These are phyloP conservation scores for Cerastoderma edule DNA, from an alignment of 2,888 invertebrate genomes.

Conservation along the genomic window DNA sequence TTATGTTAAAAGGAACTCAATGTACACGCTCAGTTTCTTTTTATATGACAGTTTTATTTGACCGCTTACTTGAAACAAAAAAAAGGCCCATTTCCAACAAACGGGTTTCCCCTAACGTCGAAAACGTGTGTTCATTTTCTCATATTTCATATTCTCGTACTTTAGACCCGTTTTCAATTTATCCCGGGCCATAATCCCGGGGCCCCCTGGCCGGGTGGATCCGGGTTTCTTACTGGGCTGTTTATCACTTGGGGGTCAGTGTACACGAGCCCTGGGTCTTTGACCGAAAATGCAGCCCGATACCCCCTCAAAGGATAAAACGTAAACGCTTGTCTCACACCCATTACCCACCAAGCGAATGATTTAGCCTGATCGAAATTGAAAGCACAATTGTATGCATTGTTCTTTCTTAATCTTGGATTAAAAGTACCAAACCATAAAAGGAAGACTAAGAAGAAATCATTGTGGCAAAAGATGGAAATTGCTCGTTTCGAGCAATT, in stretches of 20 bases:
- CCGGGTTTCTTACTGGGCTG: not conserved
- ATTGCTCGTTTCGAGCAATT: not conserved
- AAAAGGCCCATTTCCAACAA: no score
- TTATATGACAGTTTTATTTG: no score
- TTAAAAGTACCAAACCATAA: no score
- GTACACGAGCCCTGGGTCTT: conserved; percentile 2
- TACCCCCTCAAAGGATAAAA: no score
- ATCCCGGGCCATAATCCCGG: not conserved
- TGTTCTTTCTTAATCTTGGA: no score
- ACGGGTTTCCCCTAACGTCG: conserved; percentile 5
- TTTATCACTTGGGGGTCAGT: not conserved
- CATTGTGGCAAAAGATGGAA: conserved; percentile 14
- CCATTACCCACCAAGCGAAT: no score
- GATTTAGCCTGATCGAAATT: no score
- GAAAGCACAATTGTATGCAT: no score
- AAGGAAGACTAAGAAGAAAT: not conserved
- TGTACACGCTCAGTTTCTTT: no score
- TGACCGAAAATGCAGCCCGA: no score
- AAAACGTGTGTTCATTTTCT: conserved; percentile 23
- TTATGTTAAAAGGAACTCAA: no score
- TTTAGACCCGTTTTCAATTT: conserved; percentile 26
- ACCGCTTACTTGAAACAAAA: conserved; percentile 15
- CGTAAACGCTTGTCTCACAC: no score
- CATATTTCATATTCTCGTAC: conserved; percentile 9
- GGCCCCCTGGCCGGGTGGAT: conserved; percentile 5